These are phyloP conservation scores for Naso thynnoides DNA, from an alignment of 2,797 vertebrate species.

Conservation along the genomic window DNA sequence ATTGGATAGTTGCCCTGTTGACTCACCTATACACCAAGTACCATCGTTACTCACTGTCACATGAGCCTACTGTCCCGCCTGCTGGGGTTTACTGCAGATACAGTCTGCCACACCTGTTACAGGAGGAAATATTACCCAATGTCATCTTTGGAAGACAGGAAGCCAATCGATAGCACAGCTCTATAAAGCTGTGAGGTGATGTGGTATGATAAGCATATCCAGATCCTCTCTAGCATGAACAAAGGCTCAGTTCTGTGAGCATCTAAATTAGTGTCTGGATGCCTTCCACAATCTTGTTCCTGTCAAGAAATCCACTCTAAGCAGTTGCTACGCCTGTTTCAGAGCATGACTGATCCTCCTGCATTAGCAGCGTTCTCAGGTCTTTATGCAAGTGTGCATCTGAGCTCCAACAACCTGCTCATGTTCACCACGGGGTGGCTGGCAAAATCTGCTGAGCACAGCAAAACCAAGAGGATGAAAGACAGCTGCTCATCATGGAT, in stretches of 20 bases:
- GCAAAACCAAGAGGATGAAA: constrained; percentile 32
- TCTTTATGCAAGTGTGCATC: constrained; percentile 41
- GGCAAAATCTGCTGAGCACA: constrained; percentile 54
- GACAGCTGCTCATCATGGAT: constrained; percentile 68
- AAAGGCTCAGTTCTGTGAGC: constrained; percentile 27
- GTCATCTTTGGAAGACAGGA: constrained; percentile 34
- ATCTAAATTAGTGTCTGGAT: constrained; percentile 47
- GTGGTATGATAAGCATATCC: constrained; percentile 47
- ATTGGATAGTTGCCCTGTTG: constrained; percentile 60
- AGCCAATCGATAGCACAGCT: constrained; percentile 19
- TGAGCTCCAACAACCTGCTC: constrained; percentile 21
- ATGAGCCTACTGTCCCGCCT: constrained; percentile 30
- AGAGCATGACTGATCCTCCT: constrained; percentile 55
- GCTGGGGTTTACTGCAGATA: constrained; percentile 34
- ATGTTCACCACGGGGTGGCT: constrained; percentile 10
- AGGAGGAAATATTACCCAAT: constrained; percentile 18
- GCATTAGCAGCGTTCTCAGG: constrained; percentile 22
- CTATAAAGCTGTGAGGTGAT: constrained; percentile 26
- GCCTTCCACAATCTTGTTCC: constrained; percentile 44
- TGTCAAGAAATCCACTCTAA: constrained; percentile 51
- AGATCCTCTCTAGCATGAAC: constrained; percentile 37
- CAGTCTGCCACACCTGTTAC: constrained; percentile 38
- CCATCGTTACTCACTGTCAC: constrained; percentile 76
- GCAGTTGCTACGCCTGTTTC: constrained; percentile 39
- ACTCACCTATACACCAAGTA: constrained; percentile 53